A percentile compares a stretch with the other conserved stretches of the same genome.
These are phyloP conservation scores for Chrysogorgia sp. DNA, from an alignment of 92 coral and sea anemone species.

Conservation along the genomic window DNA sequence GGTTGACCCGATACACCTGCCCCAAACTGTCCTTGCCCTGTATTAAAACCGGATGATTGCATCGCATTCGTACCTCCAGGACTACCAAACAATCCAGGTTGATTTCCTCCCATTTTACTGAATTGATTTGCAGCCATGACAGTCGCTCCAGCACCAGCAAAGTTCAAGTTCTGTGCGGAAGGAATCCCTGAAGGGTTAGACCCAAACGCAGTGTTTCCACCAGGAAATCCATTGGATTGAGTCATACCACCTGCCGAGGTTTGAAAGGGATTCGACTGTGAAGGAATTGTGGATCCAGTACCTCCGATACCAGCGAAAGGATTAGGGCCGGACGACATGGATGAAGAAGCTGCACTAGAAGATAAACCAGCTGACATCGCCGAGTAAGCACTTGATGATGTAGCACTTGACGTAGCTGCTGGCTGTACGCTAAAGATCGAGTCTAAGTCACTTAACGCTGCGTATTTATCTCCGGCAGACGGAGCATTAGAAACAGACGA, in stretches of 20 bases:
- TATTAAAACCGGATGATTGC: constrained; percentile 52
- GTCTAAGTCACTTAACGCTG: constrained; percentile 91
- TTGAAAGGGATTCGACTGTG: constrained; percentile 90
- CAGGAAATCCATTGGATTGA: constrained; percentile 27
- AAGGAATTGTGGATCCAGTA: constrained; percentile 24
- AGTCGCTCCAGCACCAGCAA: constrained; percentile 95
- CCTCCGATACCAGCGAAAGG: constrained; percentile 77
- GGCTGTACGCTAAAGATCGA: constrained; percentile 68
- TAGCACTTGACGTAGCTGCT: constrained; percentile 26
- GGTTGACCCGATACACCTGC: constrained; percentile 33
- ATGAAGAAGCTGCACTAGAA: constrained; percentile 10
- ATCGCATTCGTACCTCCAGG: constrained; percentile 64
- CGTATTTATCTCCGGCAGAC: constrained; percentile 72
- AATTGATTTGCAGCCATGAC: constrained; percentile 96
- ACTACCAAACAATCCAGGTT: constrained; percentile 61
- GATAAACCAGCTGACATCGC: constrained; percentile 5
- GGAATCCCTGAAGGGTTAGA: not conserved
- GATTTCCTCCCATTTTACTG: constrained; percentile 81
- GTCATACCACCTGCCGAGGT: constrained; percentile 67
- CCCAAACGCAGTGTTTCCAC: constrained; percentile 29
- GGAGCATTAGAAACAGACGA: constrained; percentile 43
- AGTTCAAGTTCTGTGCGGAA: constrained; percentile 70
- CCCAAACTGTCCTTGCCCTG: constrained; percentile 30
- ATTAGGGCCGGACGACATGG: constrained; percentile 95
- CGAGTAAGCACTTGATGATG: constrained; percentile 54